Conservation (phyloP, 2,113 vertebrate genomes). For the Pristiophorus japonicus region DNA sequence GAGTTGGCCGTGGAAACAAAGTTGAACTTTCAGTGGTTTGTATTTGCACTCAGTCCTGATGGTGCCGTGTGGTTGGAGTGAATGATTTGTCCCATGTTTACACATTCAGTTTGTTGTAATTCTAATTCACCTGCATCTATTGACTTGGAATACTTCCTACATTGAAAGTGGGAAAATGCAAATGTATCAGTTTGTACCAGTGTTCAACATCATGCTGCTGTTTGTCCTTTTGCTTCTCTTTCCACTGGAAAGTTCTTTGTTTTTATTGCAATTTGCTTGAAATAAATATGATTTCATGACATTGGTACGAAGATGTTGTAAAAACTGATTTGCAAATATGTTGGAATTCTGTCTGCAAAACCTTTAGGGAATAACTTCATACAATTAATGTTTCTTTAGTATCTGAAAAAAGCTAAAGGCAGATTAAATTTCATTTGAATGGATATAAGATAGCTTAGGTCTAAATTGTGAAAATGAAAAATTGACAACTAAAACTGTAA, state of each 20-base stretch:
- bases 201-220: not conserved
- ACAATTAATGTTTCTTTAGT: constrained; percentile 13
- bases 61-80: not conserved
- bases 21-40: not conserved
- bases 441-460: not conserved
- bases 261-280: constrained; percentile 11
- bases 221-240: not conserved
- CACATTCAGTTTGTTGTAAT: not conserved
- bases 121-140: not conserved
- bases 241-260: not conserved
- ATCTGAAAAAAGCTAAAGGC: constrained; percentile 5
- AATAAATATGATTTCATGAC: constrained; percentile 31
- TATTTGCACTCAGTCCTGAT: not conserved
- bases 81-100: not conserved
- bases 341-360: constrained; percentile 1
- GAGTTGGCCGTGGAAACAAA: not conserved
- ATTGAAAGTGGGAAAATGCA: not conserved
- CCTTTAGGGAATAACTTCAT: constrained; percentile 23
- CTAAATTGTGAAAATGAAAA: constrained; percentile 30
- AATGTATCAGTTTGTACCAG: not conserved
- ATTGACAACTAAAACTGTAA: not conserved
- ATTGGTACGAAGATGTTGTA: constrained; percentile 26
- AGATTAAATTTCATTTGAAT: constrained; percentile 31
- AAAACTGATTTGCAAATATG: constrained; percentile 22
- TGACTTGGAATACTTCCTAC: not conserved